Conservation (phyloP, 2,888 invertebrate genomes). For the Platycheirus rosarum region DNA sequence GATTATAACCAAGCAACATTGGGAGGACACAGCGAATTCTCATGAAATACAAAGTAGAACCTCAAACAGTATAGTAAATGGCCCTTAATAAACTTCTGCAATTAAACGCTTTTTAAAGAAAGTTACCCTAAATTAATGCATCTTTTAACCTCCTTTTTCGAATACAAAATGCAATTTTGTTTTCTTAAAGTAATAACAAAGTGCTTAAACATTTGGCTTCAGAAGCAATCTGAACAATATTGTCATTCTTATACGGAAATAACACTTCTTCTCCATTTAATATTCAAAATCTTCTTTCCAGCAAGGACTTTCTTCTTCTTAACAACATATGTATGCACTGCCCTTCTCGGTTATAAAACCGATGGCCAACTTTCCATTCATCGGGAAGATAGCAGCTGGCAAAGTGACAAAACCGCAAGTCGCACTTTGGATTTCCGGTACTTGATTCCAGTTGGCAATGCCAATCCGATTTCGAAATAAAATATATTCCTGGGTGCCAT, state of each 20-base stretch:
- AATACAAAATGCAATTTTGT: too few relatives aligned
- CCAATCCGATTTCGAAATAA: neutral
- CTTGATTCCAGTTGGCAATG: neutral
- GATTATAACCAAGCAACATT: too few relatives aligned
- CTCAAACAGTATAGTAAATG: too few relatives aligned
- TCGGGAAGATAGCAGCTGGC: neutral
- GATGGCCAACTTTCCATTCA: neutral
- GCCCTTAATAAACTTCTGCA: too few relatives aligned
- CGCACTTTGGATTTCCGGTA: slow-evolving; percentile 4
- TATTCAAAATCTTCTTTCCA: neutral
- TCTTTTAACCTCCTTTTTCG: too few relatives aligned
- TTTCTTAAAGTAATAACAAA: too few relatives aligned
- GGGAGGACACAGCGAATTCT: too few relatives aligned
- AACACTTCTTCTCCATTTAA: neutral
- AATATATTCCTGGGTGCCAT: neutral
- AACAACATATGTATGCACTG: neutral
- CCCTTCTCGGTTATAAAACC: neutral
- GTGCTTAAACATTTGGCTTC: too few relatives aligned
- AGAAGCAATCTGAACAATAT: too few relatives aligned
- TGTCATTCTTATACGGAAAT: neutral
- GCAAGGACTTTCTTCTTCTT: neutral
- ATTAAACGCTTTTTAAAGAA: too few relatives aligned
- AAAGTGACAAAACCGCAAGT: slow-evolving; percentile 1
- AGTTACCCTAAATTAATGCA: too few relatives aligned
- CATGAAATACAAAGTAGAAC: too few relatives aligned